phyloP scores from a whole-genome alignment of 1,140 invertebrate species.

The Pollicipes pollicipes region DNA sequence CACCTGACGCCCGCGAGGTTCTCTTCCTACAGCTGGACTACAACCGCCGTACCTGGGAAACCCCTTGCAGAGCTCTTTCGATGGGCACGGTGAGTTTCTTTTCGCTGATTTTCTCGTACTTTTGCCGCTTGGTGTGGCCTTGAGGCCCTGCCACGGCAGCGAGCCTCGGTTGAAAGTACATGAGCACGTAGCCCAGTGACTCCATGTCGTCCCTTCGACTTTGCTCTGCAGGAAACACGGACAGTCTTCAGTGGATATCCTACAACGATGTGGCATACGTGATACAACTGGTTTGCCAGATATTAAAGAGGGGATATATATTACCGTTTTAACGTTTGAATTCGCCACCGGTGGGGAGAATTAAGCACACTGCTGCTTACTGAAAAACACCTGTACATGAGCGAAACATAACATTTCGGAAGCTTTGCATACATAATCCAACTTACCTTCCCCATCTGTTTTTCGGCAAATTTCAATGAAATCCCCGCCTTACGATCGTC shows the following conservation, averaged over 20 bases:
- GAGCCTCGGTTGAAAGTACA: conserved; percentile 90
- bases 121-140: conserved; percentile 89
- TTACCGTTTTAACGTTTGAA: not conserved
- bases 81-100: conserved; percentile 95
- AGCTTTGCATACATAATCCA: too few species aligned
- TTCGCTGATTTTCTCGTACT: conserved; percentile 93
- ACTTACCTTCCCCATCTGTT: too few species aligned
- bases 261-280: not conserved
- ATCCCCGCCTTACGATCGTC: too few species aligned
- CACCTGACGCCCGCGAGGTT: too few species aligned
- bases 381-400: too few species aligned
- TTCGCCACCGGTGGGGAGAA: too few species aligned
- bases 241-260: not conserved
- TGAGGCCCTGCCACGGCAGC: conserved; percentile 84
- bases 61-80: conserved; percentile 77
- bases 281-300: conserved; percentile 6
- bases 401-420: too few species aligned
- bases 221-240: conserved; percentile 17
- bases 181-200: conserved; percentile 86
- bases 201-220: conserved; percentile 89
- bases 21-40: too few species aligned
- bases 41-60: conserved; percentile 32
- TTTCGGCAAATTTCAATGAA: too few species aligned
- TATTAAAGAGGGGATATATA: conserved; percentile 8
- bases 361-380: too few species aligned